Evolutionary conservation across 2,888 invertebrate genomes (phyloP), one percentile per base, ranked within the genome.

Genomic region (Cetonia aurata): DNA sequence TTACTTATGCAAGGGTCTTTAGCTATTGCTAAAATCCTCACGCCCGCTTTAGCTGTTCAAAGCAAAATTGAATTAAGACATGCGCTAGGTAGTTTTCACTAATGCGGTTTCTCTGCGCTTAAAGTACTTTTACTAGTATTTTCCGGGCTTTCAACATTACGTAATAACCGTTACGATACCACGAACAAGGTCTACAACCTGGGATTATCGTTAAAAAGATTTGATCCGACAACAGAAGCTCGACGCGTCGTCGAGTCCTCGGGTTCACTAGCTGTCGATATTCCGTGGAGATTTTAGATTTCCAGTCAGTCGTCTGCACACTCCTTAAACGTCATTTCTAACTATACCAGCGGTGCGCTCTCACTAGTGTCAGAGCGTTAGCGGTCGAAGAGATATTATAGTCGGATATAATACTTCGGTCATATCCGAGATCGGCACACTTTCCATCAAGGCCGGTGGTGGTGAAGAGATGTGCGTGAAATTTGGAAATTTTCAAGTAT

Each of bases 401-500:
- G 15, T 37, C 48, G 4, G 31, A 62, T 62, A 48, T 37, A 50
- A 62, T 48, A 33, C 48, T 15, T 57, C 12, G 62, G 31, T 10
- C 33, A 17, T 31, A 6, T 44, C 37, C 13, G 48, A 12, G 17
- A 59, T 59, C 46, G 25, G 59, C 17, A 25, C 25, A n/a, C 42
- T 41, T 57, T 57, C 37, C 37, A 19, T 42, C 19, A 48, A 46
- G 9, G 25, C 12, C n/a, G 41, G 37, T 13, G 31, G 19, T n/a
- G 59, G n/a, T 25, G 46, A 31, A 6, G 31, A 25, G 13, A 31
- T 60, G 31, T 42, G 62, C 6, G 31, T 17, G 62, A 62, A 62
- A 62, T 62, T 50, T 62, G 62, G 48, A 62, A 62, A 62, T 62
- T 62, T 48, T 62, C 25, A 62, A 62, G 48, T 62, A 62, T 62